Evolutionary conservation across 2,888 invertebrate genomes (phyloP).

Genomic region (Monoplex corrugatus): DNA sequence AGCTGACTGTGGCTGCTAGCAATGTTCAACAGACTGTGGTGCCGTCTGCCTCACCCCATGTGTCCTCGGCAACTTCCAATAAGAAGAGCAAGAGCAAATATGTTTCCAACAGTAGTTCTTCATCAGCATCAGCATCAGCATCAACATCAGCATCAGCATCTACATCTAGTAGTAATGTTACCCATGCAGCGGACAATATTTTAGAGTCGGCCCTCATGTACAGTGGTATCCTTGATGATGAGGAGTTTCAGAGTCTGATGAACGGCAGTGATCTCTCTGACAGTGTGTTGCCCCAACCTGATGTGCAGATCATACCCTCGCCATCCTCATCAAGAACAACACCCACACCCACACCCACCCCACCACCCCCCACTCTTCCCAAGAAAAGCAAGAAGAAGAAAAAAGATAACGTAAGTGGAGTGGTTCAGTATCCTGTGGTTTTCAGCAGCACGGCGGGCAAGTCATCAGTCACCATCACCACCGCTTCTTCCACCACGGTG

Average conservation of each 20-base stretch:
- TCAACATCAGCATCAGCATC: neutral
- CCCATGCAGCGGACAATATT: slow-evolving; percentile 42
- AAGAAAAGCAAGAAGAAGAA: slow-evolving; percentile 43
- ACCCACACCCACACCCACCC: slow-evolving; percentile 22
- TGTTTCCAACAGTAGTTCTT: neutral
- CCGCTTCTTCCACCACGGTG: slow-evolving; percentile 61
- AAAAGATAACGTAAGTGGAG: slow-evolving; percentile 10
- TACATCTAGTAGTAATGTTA: neutral
- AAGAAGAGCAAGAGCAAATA: slow-evolving; percentile 29
- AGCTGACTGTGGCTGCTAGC: neutral
- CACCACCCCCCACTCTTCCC: neutral
- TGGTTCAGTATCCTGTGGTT: slow-evolving; percentile 22
- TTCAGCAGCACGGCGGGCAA: slow-evolving; percentile 33
- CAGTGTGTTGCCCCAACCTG: no score
- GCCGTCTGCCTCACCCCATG: neutral
- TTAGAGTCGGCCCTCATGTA: slow-evolving; percentile 52
- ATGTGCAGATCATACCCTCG: slow-evolving; percentile 32
- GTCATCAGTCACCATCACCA: slow-evolving; percentile 47
- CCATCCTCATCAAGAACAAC: slow-evolving; percentile 39
- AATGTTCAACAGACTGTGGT: neutral
- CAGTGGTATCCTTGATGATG: slow-evolving; percentile 47
- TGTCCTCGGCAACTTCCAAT: neutral
- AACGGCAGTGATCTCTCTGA: slow-evolving; percentile 9
- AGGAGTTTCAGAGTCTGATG: neutral
- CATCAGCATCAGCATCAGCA: neutral